Percentiles rank a stretch among this genome's conserved stretches.
These are phyloP conservation scores for Staurois parvus DNA, from an alignment of 2,797 vertebrate genomes.

Conservation along the genomic window DNA sequence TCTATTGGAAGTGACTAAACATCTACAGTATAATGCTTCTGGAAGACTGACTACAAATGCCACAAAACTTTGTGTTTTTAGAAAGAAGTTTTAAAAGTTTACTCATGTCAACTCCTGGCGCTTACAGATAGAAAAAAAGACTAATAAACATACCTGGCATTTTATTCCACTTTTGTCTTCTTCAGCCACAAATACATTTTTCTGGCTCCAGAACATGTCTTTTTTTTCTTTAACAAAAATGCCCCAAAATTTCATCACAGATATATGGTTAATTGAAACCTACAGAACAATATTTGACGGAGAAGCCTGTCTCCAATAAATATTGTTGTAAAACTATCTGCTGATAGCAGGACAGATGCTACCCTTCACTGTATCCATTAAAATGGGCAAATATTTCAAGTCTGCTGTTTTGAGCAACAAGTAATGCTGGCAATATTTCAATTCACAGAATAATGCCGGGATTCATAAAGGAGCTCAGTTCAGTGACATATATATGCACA, in stretches of 20 bases:
- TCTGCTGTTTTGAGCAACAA: neutral
- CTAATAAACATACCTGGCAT: neutral
- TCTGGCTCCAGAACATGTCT: neutral
- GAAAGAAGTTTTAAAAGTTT: too few species aligned
- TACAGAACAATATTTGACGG: neutral
- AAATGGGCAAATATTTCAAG: conserved; percentile 2
- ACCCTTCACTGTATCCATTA: neutral
- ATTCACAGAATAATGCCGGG: too few species aligned
- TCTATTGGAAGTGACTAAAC: too few species aligned
- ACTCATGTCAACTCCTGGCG: too few species aligned
- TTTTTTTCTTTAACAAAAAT: neutral
- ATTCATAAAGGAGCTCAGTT: too few species aligned
- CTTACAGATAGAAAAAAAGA: neutral
- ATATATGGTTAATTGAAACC: neutral
- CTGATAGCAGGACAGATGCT: neutral
- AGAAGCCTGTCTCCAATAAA: neutral
- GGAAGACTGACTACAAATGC: too few species aligned
- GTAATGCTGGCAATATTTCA: neutral
- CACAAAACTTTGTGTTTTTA: too few species aligned
- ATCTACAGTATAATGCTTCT: too few species aligned
- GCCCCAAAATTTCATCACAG: neutral
- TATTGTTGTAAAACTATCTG: conserved; percentile 10
- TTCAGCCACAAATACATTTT: neutral
- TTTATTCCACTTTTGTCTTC: neutral
- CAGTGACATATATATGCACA: too few species aligned